Evolutionary conservation across 2,113 vertebrate genomes (phyloP).

Genomic region (Gadus chalcogrammus): DNA sequence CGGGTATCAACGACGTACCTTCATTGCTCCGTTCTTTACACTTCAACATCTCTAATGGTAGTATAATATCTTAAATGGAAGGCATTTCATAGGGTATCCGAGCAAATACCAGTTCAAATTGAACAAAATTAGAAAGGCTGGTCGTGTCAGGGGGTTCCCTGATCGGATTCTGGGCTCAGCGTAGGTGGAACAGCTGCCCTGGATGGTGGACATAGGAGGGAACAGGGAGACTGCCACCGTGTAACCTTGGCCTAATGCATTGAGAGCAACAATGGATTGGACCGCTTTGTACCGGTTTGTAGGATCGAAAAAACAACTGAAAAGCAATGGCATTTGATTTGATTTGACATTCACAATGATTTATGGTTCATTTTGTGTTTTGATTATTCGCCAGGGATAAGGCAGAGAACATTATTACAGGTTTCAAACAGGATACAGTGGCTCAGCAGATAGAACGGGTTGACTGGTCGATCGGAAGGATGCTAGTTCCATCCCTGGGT

Average conservation of each 20-base stretch:
- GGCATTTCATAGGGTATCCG: constrained; percentile 49
- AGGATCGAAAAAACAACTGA: no score
- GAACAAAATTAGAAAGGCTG: constrained; percentile 60
- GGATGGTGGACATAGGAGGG: constrained; percentile 58
- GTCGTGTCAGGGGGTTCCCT: constrained; percentile 32
- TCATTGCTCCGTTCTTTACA: constrained; percentile 41
- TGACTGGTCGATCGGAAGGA: no score
- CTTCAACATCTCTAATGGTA: constrained; percentile 46
- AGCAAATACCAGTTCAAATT: constrained; percentile 61
- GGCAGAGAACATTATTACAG: no score
- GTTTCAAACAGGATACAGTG: no score
- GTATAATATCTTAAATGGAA: constrained; percentile 58
- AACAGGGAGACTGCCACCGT: constrained; percentile 37
- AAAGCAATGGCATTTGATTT: no score
- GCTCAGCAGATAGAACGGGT: no score
- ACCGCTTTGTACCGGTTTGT: not conserved
- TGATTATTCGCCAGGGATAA: no score
- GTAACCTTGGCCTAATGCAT: constrained; percentile 64
- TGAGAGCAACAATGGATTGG: constrained; percentile 18
- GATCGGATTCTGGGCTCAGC: constrained; percentile 56
- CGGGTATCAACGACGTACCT: constrained; percentile 21
- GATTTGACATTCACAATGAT: no score
- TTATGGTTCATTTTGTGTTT: no score
- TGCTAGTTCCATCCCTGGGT: no score
- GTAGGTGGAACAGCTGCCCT: constrained; percentile 47